Evolutionary conservation across 2,797 vertebrate species (phyloP), one percentile per base, ranked within the genome.

Genomic region (Microcaecilia unicolor): DNA sequence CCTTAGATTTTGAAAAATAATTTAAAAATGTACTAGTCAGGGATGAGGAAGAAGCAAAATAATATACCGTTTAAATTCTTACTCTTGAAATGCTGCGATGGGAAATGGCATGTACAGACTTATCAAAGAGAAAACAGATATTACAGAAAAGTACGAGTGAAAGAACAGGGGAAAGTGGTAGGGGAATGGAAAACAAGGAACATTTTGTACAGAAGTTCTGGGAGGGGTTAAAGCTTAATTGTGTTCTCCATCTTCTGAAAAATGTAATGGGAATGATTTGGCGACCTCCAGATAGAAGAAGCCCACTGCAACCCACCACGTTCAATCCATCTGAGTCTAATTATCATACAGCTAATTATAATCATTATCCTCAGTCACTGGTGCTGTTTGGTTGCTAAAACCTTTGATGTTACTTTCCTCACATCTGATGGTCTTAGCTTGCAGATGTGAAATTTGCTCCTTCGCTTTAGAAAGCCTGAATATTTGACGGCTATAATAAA

Each of bases 311-410:
- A 36, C 28, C 25, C 22, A 14, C 41, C 33, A 32, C 34, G 37
- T 44, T 30, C 27, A 48, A 47, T 15, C 29, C 30, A 28, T 35
- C 52, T 35, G 23, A 23, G 51, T 29, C 28, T 52, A 34, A 28
- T 48, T 47, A 55, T 31, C 44, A 38, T 19, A 37, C 26, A 38
- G 52, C 17, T 40, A 52, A 60, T 54, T 34, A 46, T 40, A 40
- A 46, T 43, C 23, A 37, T 51, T 48, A 56, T 37, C 46, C 47
- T 34, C 36, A 44, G 27, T 39, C 2, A 23, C 0, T 17, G 28
- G 45, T n/a, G 12, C 28, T 40, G 28, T 37, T 28, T 20, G 11
- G 19, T 48, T 25, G 15, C 15, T 25, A 16, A 37, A 36, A 41
- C 25, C n/a, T 24, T 26, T 18, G 16, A 10, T 12, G 34, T 9